Conservation (phyloP, 2,113 vertebrate species). For the Myiagra hebetior region DNA sequence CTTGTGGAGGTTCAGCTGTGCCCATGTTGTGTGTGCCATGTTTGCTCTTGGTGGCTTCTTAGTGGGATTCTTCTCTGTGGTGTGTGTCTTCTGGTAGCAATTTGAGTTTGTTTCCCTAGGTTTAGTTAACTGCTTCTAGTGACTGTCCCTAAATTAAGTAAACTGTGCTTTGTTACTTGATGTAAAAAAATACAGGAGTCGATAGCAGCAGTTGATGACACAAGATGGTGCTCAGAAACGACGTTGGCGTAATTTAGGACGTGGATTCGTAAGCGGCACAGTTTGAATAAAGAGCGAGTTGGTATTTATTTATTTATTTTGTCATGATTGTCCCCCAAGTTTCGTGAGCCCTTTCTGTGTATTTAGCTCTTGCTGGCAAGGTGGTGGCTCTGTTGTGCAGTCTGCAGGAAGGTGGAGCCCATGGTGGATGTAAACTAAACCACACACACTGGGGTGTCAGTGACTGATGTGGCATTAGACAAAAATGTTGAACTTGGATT, state of each 20-base stretch:
- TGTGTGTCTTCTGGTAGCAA: conserved; percentile 50
- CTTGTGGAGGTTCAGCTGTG: background rate
- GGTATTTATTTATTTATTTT: conserved; percentile 77
- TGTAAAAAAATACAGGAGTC: conserved; percentile 79
- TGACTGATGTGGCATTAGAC: background rate
- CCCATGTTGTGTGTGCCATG: background rate
- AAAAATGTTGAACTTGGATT: conserved; percentile 9
- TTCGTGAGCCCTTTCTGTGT: conserved; percentile 53
- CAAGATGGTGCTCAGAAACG: conserved; percentile 73
- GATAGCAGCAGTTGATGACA: conserved; percentile 77
- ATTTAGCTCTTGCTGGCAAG: background rate
- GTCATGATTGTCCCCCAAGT: conserved; percentile 65
- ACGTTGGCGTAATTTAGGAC: conserved; percentile 73
- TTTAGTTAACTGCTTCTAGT: conserved; percentile 66
- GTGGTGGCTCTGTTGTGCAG: conserved; percentile 15
- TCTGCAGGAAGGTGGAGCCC: conserved; percentile 38
- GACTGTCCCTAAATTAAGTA: conserved; percentile 70
- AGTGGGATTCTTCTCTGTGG: conserved; percentile 52
- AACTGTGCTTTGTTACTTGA: conserved; percentile 76
- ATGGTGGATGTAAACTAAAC: background rate
- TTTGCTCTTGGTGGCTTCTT: conserved; percentile 42
- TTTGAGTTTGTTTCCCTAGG: conserved; percentile 58
- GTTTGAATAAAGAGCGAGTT: conserved; percentile 77
- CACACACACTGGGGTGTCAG: background rate
- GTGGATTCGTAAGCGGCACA: conserved; percentile 76